Evolutionary conservation across 2,113 vertebrate species (phyloP).

Genomic region (Hiodon tergisus): DNA sequence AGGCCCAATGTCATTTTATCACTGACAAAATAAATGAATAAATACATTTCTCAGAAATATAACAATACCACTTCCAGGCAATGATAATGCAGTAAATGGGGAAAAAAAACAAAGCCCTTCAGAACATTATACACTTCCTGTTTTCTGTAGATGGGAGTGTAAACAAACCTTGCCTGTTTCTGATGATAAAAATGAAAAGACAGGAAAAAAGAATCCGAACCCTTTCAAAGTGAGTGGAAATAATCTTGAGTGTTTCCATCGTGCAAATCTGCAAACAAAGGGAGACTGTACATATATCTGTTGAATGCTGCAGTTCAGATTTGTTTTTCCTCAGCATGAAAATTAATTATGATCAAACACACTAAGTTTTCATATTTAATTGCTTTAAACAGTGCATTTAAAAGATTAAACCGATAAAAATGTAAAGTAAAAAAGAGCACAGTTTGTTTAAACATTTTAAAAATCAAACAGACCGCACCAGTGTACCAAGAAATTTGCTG

Average conservation of each 20-base stretch:
- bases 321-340: neutral
- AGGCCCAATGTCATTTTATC: neutral
- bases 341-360: slow-evolving; percentile 14
- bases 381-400: neutral
- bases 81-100: too few relatives aligned
- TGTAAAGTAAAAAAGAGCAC: neutral
- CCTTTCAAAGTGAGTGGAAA: neutral
- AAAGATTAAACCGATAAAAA: neutral
- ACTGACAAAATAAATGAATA: neutral
- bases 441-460: too few relatives aligned
- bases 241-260: neutral
- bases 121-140: neutral
- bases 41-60: neutral
- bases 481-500: too few relatives aligned
- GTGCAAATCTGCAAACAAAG: neutral
- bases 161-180: slow-evolving; percentile 5
- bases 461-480: too few relatives aligned
- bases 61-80: neutral
- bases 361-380: neutral
- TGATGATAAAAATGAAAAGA: neutral
- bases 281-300: neutral
- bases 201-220: neutral
- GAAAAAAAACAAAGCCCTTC: too few relatives aligned
- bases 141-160: neutral
- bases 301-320: neutral